Base-by-base conservation (phyloP, 2,113 vertebrate species). In the Aspidoscelis tigris region DNA sequence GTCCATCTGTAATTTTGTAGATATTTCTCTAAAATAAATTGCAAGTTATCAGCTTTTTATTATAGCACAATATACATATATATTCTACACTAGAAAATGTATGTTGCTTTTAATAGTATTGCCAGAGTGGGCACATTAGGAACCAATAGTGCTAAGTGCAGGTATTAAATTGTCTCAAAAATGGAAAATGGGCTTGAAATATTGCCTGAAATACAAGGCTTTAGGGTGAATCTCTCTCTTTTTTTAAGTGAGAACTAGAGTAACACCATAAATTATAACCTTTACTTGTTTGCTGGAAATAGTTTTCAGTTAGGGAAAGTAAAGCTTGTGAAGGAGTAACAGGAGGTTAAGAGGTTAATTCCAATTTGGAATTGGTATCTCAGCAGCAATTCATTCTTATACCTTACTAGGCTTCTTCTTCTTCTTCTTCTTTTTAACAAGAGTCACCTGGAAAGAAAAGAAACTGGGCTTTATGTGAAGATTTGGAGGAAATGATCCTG, bases 291-390 rank as follows among this genome's bases (percentile, higher is more conserved):
- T 91, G 66, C 2, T 61, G 84, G 78, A 91, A n/a, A 6, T 79
- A 5, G 2, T 87, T 89, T 18, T 61, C 39, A 1, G 11, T 88
- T 91, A 87, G 44, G 82, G 55, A 76, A 91, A 80, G 44, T 73
- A 87, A 75, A 85, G 89, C 66, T 68, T 78, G 20, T 21, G 86
- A 24, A 39, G 84, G 18, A 90, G 12, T 21, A 89, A 21, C 90
- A 1, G 1, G 14, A 90, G 70, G 47, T 89, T n/a, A 84, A 87
- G 22, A 71, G 39, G 50, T 86, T 94, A 93, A 89, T 91, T 92
- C 90, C 82, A 50, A 65, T 88, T 75, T 78, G 87, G 53, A 87
- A 87, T 80, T 76, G 66, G 61, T 78, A 82, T 87, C 90, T 65
- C 87, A 53, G 22, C 86, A 69, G 21, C 76, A 71, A 86, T 69